Conservation (phyloP, 2,797 vertebrate species). For the Lophius americanus region DNA sequence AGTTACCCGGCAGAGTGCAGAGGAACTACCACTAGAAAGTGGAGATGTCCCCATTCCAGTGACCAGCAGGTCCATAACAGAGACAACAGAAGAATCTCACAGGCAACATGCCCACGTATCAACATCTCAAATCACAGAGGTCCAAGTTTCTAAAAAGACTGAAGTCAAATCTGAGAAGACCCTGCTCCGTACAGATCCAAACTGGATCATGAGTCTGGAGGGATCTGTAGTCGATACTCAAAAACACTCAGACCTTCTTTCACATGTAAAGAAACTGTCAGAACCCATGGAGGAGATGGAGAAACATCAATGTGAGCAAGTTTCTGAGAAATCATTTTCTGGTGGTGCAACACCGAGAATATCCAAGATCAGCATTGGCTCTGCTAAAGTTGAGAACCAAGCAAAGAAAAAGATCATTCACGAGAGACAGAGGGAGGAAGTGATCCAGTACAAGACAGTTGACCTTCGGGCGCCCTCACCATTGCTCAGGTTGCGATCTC, state of each 20-base stretch:
- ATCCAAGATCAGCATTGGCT: constrained; percentile 79
- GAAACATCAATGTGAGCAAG: constrained; percentile 76
- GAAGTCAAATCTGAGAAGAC: constrained; percentile 78
- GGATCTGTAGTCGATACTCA: constrained; percentile 61
- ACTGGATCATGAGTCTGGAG: constrained; percentile 77
- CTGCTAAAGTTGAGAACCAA: constrained; percentile 72
- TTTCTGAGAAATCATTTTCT: constrained; percentile 64
- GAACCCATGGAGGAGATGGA: constrained; percentile 76
- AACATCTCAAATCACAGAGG: constrained; percentile 81
- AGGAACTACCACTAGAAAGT: constrained; percentile 64
- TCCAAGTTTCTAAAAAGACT: constrained; percentile 77
- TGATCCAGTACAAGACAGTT: constrained; percentile 61
- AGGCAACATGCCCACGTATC: constrained; percentile 81
- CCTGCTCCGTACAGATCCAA: constrained; percentile 78
- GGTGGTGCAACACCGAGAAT: constrained; percentile 67
- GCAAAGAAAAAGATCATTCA: constrained; percentile 62
- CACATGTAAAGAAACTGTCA: constrained; percentile 72
- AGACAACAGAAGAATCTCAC: constrained; percentile 75
- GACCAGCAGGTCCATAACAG: constrained; percentile 65
- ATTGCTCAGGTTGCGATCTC: constrained; percentile 81
- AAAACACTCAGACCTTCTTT: constrained; percentile 77
- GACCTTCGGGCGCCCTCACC: constrained; percentile 80
- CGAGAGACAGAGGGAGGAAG: constrained; percentile 73
- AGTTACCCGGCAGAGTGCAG: constrained; percentile 64
- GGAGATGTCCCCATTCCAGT: constrained; percentile 65